A percentile compares a stretch with the other conserved stretches of the same genome.
phyloP scores from a whole-genome alignment of 2,888 invertebrate species.

The Limulus polyphemus region DNA sequence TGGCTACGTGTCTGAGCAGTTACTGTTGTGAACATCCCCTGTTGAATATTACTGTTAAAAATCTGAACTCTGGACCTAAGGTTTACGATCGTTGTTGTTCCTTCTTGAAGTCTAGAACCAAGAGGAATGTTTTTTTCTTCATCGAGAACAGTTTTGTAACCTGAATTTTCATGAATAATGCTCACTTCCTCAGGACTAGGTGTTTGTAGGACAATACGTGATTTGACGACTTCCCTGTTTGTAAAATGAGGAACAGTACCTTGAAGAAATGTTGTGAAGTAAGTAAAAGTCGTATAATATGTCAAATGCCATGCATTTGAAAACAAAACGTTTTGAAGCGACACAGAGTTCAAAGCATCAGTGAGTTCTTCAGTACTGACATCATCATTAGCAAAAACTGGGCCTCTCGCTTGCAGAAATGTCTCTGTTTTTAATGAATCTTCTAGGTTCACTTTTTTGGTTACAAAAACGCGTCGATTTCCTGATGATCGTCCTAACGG shows the following conservation, averaged over 20 bases:
- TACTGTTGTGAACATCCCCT: slow-evolving; percentile 4
- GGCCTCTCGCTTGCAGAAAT: no score
- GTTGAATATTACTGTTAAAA: slow-evolving; percentile 21
- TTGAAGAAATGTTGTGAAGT: slow-evolving; percentile 28
- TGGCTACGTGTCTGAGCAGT: no score
- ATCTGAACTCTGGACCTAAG: slow-evolving; percentile 25
- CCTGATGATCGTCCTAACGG: no score
- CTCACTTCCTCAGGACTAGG: slow-evolving; percentile 16
- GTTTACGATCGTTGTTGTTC: slow-evolving; percentile 25
- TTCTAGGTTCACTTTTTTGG: no score
- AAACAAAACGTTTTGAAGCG: no score
- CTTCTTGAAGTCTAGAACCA: slow-evolving; percentile 17
- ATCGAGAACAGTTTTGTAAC: slow-evolving; percentile 8
- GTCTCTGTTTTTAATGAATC: no score
- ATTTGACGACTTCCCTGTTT: slow-evolving; percentile 22
- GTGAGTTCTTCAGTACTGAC: no score
- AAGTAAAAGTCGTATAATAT: slow-evolving; percentile 27
- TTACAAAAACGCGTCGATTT: no score
- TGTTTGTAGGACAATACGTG: slow-evolving; percentile 20
- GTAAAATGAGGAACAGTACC: slow-evolving; percentile 24
- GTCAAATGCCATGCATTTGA: slow-evolving; percentile 18
- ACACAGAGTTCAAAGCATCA: no score
- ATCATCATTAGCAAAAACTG: no score
- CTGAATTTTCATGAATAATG: slow-evolving; percentile 12
- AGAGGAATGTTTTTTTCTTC: slow-evolving; percentile 10